phyloP scores from a whole-genome alignment of 53 echinoderm and acorn worm species.

The Actinopyga echinites region DNA sequence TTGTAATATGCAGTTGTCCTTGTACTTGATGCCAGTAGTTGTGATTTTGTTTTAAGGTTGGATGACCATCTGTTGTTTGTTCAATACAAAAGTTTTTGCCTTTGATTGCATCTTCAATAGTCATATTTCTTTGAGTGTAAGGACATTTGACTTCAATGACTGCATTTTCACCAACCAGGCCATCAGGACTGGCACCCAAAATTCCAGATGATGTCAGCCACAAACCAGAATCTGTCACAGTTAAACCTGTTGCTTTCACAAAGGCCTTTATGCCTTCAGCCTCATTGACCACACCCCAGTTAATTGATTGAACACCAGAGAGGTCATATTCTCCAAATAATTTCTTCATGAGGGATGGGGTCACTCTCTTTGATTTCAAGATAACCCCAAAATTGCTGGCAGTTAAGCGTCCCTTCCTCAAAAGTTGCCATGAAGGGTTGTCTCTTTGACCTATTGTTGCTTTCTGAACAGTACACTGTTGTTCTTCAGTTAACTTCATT shows the following conservation, averaged over 20 bases:
- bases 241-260: not conserved
- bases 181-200: constrained; percentile 34
- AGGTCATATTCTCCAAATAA: not conserved
- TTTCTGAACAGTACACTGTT: constrained; percentile 17
- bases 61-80: not conserved
- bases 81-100: not conserved
- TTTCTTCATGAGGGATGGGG: constrained; percentile 19
- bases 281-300: constrained; percentile 32
- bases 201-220: constrained; percentile 8
- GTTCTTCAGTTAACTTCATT: too few species aligned
- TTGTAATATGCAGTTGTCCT: not conserved
- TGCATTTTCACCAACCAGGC: not conserved
- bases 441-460: constrained; percentile 12
- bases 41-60: not conserved
- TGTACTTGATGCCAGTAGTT: constrained; percentile 17
- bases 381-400: constrained; percentile 36
- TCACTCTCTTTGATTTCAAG: not conserved
- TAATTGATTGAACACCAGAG: constrained; percentile 13
- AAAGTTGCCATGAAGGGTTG: constrained; percentile 14
- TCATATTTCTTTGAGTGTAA: not conserved
- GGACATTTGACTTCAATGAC: constrained; percentile 37
- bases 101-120: not conserved
- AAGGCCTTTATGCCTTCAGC: constrained; percentile 25
- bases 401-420: constrained; percentile 8
- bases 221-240: constrained; percentile 24